A percentile compares a stretch with the other conserved stretches of the same genome.
phyloP scores from a whole-genome alignment of 2,797 vertebrate species.

The Lepilemur ruficaudatus region DNA sequence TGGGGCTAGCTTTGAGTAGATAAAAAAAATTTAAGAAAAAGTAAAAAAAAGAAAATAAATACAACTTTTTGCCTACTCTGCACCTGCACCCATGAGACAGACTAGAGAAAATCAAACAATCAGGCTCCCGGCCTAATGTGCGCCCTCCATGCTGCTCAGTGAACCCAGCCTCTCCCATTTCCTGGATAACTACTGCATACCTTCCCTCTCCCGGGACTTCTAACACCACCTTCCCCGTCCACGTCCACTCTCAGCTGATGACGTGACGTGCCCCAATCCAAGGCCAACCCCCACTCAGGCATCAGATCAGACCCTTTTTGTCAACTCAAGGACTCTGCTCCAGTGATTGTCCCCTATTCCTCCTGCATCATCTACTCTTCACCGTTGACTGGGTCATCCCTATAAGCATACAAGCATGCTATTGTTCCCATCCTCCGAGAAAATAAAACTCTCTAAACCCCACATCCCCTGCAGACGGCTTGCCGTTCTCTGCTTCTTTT shows the following conservation, averaged over 20 bases:
- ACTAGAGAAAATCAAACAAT: not conserved
- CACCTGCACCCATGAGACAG: not conserved
- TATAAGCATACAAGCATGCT: not conserved
- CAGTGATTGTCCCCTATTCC: too few relatives aligned
- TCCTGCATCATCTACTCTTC: not conserved
- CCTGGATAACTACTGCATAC: not conserved
- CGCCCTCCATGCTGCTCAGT: not conserved
- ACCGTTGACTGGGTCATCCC: not conserved
- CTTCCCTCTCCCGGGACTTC: not conserved
- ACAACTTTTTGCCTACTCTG: not conserved
- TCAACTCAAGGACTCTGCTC: not conserved
- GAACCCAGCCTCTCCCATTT: not conserved
- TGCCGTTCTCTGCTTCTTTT: not conserved
- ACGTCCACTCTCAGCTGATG: not conserved
- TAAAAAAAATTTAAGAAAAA: too few relatives aligned
- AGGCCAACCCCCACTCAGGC: not conserved
- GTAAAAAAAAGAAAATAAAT: not conserved
- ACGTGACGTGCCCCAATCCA: not conserved
- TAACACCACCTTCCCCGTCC: not conserved
- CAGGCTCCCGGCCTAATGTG: not conserved
- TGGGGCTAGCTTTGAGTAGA: too few relatives aligned
- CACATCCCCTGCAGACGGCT: not conserved
- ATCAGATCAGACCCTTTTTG: not conserved
- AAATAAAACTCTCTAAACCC: not conserved
- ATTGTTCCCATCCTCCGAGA: not conserved